Percentiles rank a stretch among this genome's conserved stretches.
Evolutionary conservation across 2,888 invertebrate species (phyloP).

Genomic region (Lathronympha strigana): DNA sequence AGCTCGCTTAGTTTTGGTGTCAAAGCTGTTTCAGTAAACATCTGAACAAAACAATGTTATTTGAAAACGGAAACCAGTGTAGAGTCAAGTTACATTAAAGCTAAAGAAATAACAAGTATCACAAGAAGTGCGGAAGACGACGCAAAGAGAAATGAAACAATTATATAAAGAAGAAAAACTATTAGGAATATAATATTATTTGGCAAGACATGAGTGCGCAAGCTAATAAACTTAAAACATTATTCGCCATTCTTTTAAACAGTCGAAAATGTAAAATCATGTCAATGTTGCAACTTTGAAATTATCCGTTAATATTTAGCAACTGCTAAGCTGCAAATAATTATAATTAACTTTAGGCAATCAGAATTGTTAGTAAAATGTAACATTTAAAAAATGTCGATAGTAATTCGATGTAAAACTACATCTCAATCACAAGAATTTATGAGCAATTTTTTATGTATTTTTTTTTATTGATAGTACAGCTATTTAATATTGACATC

Average conservation of each 20-base stretch:
- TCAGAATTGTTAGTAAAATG: too few relatives aligned
- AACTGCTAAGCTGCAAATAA: too few relatives aligned
- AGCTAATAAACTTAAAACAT: background rate
- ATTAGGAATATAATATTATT: constrained; percentile 10
- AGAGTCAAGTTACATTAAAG: constrained; percentile 24
- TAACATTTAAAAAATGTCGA: background rate
- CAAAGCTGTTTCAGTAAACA: background rate
- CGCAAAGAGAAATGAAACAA: constrained; percentile 20
- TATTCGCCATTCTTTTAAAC: constrained; percentile 2
- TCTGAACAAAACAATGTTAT: constrained; percentile 13
- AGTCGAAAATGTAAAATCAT: background rate
- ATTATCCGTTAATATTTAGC: too few relatives aligned
- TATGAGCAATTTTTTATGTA: constrained; percentile 1
- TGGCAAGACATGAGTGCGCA: constrained; percentile 27
- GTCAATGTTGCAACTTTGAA: too few relatives aligned
- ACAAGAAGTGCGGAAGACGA: constrained; percentile 37
- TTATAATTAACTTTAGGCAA: too few relatives aligned
- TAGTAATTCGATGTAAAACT: background rate
- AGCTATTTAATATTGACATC: constrained; percentile 1
- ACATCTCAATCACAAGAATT: constrained; percentile 2
- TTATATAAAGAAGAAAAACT: constrained; percentile 21
- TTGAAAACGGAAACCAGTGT: constrained; percentile 11
- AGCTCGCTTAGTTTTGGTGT: constrained; percentile 14
- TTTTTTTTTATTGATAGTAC: background rate
- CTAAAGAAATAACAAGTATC: constrained; percentile 40